A percentile compares a stretch with the other conserved stretches of the same genome.
These are phyloP conservation scores for Halcyon malimbica DNA, from an alignment of 2,113 vertebrate genomes.

Conservation along the genomic window DNA sequence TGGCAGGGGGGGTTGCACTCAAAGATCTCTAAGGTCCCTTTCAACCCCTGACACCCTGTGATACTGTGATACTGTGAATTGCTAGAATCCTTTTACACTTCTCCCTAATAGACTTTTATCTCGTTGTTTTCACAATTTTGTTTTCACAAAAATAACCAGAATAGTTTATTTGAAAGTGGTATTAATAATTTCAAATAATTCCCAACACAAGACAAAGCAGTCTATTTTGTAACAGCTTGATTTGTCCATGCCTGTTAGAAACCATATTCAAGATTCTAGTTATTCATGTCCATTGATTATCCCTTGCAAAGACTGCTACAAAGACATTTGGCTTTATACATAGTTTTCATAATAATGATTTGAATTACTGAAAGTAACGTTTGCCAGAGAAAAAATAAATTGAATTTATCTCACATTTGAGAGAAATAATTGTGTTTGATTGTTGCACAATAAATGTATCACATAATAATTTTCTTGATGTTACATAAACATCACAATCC, in stretches of 20 bases:
- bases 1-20: too few relatives aligned
- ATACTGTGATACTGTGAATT: neutral
- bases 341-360: neutral
- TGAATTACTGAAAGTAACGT: neutral
- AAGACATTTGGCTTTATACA: neutral
- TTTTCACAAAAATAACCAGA: neutral
- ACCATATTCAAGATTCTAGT: neutral
- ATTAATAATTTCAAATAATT: neutral
- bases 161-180: neutral
- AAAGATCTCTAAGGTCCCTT: too few relatives aligned
- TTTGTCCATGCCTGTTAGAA: neutral
- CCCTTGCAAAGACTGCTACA: neutral
- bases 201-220: neutral
- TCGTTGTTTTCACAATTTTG: neutral
- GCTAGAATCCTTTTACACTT: neutral
- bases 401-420: neutral
- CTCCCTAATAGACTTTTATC: neutral
- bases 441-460: too few relatives aligned
- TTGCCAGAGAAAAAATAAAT: neutral
- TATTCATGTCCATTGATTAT: neutral
- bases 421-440: neutral
- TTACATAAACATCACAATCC: neutral
- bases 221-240: neutral
- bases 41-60: too few relatives aligned
- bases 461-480: too few relatives aligned